Evolutionary conservation across 2,797 vertebrate species (phyloP).

Genomic region (Nasua narica): DNA sequence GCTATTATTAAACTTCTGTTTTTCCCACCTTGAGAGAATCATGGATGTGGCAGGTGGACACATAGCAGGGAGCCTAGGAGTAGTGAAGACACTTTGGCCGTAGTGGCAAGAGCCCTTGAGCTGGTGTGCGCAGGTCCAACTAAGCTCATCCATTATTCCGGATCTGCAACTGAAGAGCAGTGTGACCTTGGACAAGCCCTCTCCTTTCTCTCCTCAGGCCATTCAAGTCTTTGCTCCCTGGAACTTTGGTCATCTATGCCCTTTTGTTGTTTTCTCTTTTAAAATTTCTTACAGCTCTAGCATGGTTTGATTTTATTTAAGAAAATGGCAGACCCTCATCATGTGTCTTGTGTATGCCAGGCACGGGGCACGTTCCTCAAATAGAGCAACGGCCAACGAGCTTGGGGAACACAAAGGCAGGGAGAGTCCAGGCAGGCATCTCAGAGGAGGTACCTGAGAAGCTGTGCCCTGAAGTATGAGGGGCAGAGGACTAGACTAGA

Average conservation of each 20-base stretch:
- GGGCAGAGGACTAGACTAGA: background rate
- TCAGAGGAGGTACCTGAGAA: background rate
- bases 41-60: background rate
- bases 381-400: background rate
- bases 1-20: background rate
- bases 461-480: background rate
- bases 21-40: background rate
- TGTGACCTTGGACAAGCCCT: background rate
- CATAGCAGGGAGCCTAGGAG: background rate
- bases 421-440: rapidly evolving
- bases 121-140: background rate
- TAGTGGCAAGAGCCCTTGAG: background rate
- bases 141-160: background rate
- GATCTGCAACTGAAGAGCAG: background rate
- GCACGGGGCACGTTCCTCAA: background rate
- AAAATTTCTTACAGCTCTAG: background rate
- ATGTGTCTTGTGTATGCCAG: background rate
- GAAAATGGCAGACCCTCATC: background rate
- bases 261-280: background rate
- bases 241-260: background rate
- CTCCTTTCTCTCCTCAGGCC: background rate
- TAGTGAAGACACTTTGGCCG: background rate
- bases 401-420: background rate
- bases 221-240: background rate
- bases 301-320: background rate